phyloP scores from a whole-genome alignment of 2,797 vertebrate species.

The Danionella dracula region DNA sequence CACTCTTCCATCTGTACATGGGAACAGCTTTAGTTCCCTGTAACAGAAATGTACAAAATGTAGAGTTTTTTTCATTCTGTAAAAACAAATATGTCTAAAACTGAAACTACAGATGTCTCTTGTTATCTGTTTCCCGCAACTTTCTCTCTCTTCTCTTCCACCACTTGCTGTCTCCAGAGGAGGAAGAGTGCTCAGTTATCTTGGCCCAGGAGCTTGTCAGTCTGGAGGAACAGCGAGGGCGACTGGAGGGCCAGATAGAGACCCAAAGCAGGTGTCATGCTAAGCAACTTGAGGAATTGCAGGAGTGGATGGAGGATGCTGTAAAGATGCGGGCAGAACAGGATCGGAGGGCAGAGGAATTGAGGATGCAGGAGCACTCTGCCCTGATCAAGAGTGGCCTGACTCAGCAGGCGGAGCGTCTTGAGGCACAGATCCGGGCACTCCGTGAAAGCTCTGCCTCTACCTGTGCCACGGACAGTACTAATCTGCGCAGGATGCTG shows the following conservation, averaged over 20 bases:
- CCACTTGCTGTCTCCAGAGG: conserved; percentile 18
- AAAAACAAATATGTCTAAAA: no score
- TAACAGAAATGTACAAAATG: no score
- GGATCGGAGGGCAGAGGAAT: conserved; percentile 36
- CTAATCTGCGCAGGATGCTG: background rate
- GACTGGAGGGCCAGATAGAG: conserved; percentile 26
- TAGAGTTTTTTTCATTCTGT: no score
- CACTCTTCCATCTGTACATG: background rate
- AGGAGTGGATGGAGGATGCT: conserved; percentile 17
- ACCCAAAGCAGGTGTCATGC: background rate
- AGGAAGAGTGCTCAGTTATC: conserved; percentile 22
- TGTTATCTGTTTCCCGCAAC: background rate
- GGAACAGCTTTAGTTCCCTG: background rate
- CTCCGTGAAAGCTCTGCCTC: background rate
- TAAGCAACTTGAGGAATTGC: background rate
- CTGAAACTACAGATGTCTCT: background rate
- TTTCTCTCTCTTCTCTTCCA: background rate
- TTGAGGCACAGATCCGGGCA: conserved; percentile 37
- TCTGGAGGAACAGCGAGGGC: no score
- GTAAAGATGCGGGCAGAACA: conserved; percentile 30
- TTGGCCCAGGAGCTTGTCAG: conserved; percentile 30
- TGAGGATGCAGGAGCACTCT: conserved; percentile 43
- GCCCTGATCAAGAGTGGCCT: conserved; percentile 38
- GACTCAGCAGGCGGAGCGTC: conserved; percentile 21
- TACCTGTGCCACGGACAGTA: background rate